phyloP scores from a whole-genome alignment of 2,797 vertebrate species.

The Malacoraja senta region DNA sequence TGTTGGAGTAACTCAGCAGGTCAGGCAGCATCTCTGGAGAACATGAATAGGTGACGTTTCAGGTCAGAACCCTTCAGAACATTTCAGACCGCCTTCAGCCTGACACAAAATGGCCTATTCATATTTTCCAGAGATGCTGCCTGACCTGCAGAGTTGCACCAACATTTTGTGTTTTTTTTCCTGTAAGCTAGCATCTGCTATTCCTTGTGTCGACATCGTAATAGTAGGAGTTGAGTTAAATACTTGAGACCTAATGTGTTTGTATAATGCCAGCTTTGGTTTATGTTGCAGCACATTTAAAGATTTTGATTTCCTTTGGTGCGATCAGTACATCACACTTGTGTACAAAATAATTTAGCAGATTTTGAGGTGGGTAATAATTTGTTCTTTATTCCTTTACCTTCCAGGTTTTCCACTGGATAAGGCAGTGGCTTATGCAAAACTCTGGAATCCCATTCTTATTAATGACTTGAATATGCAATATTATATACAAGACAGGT shows the following conservation, averaged over 20 bases:
- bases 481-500: slow-evolving; percentile 98
- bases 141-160: too few species aligned
- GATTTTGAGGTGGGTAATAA: background rate
- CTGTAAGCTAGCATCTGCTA: too few species aligned
- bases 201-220: background rate
- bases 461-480: slow-evolving; percentile 98
- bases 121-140: too few species aligned
- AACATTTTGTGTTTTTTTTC: too few species aligned
- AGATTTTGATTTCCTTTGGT: background rate
- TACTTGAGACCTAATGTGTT: background rate
- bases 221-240: background rate
- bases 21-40: too few species aligned
- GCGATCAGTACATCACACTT: background rate
- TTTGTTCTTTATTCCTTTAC: background rate
- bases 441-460: slow-evolving; percentile 85
- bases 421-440: slow-evolving; percentile 92
- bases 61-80: too few species aligned
- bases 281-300: background rate
- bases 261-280: background rate
- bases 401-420: slow-evolving; percentile 85
- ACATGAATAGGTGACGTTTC: too few species aligned
- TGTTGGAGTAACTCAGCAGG: too few species aligned
- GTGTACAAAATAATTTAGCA: background rate
- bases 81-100: too few species aligned
- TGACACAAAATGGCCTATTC: too few species aligned